Evolutionary conservation across 2,888 invertebrate species (phyloP), one percentile per base, ranked within the genome.

Genomic region (Mamestra brassicae): DNA sequence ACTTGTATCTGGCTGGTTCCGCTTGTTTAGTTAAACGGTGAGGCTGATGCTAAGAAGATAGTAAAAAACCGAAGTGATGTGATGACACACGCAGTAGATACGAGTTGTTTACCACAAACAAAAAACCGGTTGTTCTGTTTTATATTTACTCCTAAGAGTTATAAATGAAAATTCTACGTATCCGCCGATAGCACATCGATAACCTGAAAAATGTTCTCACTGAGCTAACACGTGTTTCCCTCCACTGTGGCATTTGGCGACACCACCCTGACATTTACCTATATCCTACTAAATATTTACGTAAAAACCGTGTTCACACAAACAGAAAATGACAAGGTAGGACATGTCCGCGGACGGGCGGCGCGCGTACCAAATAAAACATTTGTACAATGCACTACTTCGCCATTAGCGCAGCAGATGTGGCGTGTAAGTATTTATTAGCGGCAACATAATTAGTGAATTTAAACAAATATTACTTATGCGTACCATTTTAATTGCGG

Each of bases 381-480:
- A 93, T 92, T 91, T 89, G 89, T 89, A 93, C 92, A 94, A 91
- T 92, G 89, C 92, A 90, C 87, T 89, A 88, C 89, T 86, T 83
- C 85, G 80, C 89, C 92, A 94, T 93, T 94, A 93, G 83, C 87
- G 85, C 90, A 91, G 93, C 96, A 96, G 96, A 96, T 96, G 96
- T 94, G 93, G 93, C 92, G 91, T 93, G 92, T 92, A 95, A 93
- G 93, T 94, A 95, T 94, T 94, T 94, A 96, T 96, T 96, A 95
- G 93, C 86, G 92, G 92, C 90, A 89, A 90, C 90, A 89, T 96
- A 95, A 96, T 96, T 95, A 95, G 94, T 93, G 93, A 95, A 95
- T 95, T 94, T 93, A 93, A 95, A 95, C 96, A 96, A 96, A 96
- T 95, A 96, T 94, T 92, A 94, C 92, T 93, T 94, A 93, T 89